Evolutionary conservation across 2,113 vertebrate species (phyloP).

Genomic region (Talpa occidentalis): DNA sequence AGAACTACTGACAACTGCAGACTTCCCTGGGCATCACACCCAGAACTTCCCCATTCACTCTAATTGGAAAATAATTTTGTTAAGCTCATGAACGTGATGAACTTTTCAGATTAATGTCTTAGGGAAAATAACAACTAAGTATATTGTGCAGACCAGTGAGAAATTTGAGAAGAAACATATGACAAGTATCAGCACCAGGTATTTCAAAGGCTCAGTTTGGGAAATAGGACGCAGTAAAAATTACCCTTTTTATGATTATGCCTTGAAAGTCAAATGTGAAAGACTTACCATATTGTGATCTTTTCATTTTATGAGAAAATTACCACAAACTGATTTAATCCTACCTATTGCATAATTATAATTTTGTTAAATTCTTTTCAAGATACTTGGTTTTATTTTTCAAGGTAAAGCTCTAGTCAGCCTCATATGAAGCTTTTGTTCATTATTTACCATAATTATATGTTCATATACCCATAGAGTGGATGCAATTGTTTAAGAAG

Average conservation of each 20-base stretch:
- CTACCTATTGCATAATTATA: background rate
- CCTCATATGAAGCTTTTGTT: background rate
- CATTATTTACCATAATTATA: background rate
- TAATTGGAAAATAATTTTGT: background rate
- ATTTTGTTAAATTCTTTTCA: background rate
- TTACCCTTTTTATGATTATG: background rate
- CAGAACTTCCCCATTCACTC: background rate
- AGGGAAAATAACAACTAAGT: background rate
- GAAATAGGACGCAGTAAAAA: background rate
- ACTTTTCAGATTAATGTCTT: background rate
- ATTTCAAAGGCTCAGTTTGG: background rate
- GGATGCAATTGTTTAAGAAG: no score
- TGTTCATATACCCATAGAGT: background rate
- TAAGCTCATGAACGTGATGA: background rate
- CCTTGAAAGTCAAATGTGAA: background rate
- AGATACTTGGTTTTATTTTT: background rate
- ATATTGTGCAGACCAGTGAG: background rate
- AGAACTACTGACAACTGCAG: background rate
- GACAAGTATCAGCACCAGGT: background rate
- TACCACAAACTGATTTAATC: background rate
- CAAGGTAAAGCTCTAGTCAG: background rate
- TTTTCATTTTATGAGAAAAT: conserved; percentile 14
- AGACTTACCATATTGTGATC: background rate
- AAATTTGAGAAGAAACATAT: background rate
- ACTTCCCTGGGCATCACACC: background rate